Percentiles rank a stretch among this genome's conserved stretches.
phyloP scores from a whole-genome alignment of 1,140 invertebrate genomes.

The Drosophila bipectinata region DNA sequence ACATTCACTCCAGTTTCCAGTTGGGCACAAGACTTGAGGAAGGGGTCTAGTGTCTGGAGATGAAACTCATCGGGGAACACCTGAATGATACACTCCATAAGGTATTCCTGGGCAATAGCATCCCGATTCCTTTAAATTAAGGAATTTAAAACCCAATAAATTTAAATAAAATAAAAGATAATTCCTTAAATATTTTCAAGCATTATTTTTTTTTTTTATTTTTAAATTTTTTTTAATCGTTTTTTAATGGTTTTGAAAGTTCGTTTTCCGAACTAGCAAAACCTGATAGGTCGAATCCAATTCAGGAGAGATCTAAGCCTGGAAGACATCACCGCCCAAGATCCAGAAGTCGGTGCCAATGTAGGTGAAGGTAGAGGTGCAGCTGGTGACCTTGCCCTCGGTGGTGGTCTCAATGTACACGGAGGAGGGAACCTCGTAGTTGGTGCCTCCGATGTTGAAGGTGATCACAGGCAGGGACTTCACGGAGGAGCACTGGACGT shows the following conservation, averaged over 20 bases:
- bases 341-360: conserved; percentile 85
- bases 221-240: neutral
- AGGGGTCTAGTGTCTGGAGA: conserved; percentile 96
- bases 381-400: conserved; percentile 87
- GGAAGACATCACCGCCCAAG: conserved; percentile 84
- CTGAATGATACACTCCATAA: conserved; percentile 99
- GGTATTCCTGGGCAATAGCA: conserved; percentile 99
- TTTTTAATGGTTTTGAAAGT: neutral
- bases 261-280: neutral
- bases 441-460: conserved; percentile 58
- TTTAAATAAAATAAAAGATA: neutral
- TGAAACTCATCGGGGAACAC: conserved; percentile 99
- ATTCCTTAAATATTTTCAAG: neutral
- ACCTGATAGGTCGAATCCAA: neutral
- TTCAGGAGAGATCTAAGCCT: neutral
- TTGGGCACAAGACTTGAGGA: conserved; percentile 98
- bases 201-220: neutral
- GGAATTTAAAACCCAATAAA: no score
- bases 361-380: conserved; percentile 94
- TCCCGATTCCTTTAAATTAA: no score
- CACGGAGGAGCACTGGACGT: conserved; percentile 53
- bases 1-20: conserved; percentile 98
- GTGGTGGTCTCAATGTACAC: conserved; percentile 85
- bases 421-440: conserved; percentile 50
- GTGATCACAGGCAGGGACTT: conserved; percentile 47